Conservation (phyloP, 2,797 vertebrate genomes). For the Anolis apletophallus region DNA sequence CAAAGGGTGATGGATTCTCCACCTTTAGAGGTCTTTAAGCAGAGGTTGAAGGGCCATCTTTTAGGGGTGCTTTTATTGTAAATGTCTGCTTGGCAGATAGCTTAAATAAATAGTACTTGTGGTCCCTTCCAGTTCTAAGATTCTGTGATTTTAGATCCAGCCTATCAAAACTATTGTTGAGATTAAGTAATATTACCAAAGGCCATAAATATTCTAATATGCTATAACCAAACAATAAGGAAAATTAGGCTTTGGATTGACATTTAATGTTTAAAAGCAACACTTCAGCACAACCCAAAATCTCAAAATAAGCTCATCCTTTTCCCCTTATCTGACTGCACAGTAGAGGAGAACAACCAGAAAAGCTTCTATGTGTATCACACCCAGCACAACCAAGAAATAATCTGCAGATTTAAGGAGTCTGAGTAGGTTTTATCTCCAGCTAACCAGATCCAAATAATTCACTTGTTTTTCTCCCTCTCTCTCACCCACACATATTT, state of each 20-base stretch:
- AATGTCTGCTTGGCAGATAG: too few species aligned
- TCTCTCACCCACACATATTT: constrained; percentile 25
- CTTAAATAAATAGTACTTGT: too few species aligned
- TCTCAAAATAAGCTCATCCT: not conserved
- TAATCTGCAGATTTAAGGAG: constrained; percentile 64
- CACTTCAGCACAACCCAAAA: not conserved
- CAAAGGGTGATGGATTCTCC: too few species aligned
- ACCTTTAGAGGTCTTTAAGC: too few species aligned
- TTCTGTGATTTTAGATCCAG: not conserved
- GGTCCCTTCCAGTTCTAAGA: too few species aligned
- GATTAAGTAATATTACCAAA: not conserved
- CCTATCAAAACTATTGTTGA: not conserved
- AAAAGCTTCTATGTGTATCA: constrained; percentile 36
- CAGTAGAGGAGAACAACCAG: not conserved
- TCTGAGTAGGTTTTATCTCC: constrained; percentile 59
- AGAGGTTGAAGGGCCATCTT: too few species aligned
- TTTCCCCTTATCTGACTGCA: not conserved
- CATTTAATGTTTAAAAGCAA: not conserved
- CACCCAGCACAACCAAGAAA: constrained; percentile 42
- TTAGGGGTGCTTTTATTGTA: too few species aligned
- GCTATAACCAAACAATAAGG: not conserved
- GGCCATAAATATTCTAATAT: not conserved
- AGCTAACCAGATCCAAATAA: constrained; percentile 28
- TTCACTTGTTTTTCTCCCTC: constrained; percentile 31
- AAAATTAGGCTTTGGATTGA: not conserved